Conservation (phyloP, 2,888 invertebrate genomes). For the Litoditis marina region DNA sequence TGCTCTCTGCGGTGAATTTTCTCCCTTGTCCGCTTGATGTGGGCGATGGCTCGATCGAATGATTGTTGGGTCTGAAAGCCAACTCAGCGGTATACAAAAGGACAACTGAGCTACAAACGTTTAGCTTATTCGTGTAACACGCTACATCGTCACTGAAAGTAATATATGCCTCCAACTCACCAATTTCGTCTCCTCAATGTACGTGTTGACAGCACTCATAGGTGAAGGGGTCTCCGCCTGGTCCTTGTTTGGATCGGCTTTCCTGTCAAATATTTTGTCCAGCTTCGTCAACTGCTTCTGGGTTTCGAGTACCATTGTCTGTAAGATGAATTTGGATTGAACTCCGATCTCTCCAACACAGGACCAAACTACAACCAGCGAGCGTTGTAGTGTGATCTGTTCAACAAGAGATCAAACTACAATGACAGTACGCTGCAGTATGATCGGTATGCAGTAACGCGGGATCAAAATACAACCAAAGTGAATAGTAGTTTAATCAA, state of each 20-base stretch:
- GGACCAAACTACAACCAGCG: no score
- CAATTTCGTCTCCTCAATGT: not conserved
- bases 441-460: no score
- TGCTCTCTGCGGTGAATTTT: not conserved
- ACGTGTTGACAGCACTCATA: not conserved
- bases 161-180: no score
- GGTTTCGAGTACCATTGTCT: not conserved
- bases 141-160: no score
- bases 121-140: not conserved
- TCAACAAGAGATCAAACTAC: no score
- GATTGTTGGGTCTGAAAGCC: slow-evolving; percentile 1
- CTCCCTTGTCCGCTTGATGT: slow-evolving; percentile 1
- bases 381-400: no score
- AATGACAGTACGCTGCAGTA: no score
- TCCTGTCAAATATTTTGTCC: slow-evolving; percentile 5
- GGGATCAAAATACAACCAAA: no score
- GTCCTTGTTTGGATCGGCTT: no score
- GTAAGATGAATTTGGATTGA: not conserved
- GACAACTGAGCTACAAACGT: no score
- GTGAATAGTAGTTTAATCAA: no score
- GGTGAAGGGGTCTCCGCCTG: not conserved
- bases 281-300: not conserved
- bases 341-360: no score
- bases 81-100: not conserved
- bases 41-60: not conserved